phyloP scores from a whole-genome alignment of 2,797 vertebrate species.

The Liasis olivaceus region DNA sequence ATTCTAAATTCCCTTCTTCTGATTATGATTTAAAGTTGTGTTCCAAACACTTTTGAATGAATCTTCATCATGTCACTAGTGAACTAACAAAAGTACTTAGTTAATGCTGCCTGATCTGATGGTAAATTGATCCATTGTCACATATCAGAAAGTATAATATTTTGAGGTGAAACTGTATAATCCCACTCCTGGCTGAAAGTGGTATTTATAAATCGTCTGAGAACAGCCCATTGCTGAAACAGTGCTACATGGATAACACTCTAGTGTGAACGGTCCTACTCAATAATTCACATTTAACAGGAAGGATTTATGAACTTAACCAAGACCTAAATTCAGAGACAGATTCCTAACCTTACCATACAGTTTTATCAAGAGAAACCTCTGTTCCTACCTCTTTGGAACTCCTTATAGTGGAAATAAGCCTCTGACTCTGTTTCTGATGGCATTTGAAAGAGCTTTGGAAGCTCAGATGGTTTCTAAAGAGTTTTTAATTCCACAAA shows the following conservation, averaged over 20 bases:
- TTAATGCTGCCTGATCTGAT: not conserved
- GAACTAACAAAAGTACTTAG: not conserved
- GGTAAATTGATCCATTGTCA: not conserved
- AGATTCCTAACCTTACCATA: not conserved
- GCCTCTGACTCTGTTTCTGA: not conserved
- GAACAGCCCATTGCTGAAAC: not conserved
- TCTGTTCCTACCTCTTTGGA: not conserved
- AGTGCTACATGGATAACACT: not conserved
- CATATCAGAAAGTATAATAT: not conserved
- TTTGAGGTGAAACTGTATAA: not conserved
- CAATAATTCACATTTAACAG: not conserved
- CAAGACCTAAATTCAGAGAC: not conserved
- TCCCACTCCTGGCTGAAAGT: not conserved
- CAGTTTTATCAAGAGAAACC: too few relatives aligned
- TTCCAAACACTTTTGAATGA: not conserved
- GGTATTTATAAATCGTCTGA: not conserved
- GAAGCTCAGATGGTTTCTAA: not conserved
- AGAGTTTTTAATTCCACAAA: not conserved
- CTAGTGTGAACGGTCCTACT: not conserved
- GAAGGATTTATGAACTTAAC: not conserved
- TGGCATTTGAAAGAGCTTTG: not conserved
- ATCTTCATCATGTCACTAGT: not conserved
- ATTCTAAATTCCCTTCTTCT: not conserved
- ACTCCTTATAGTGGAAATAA: not conserved
- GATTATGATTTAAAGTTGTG: not conserved